Evolutionary conservation across 2,888 invertebrate genomes (phyloP).

Genomic region (Lathronympha strigana): DNA sequence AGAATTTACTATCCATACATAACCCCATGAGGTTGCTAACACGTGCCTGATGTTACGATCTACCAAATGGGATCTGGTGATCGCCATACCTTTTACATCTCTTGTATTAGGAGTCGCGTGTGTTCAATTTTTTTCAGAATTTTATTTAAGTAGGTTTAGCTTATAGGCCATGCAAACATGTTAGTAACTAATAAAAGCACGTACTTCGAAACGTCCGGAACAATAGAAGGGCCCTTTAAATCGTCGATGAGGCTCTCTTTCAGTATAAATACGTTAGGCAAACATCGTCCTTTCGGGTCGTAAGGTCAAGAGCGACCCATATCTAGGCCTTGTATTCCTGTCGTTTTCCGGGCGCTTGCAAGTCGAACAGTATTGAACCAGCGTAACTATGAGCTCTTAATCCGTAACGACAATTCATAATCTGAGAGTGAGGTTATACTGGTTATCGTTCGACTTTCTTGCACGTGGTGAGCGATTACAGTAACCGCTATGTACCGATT

Average conservation of each 20-base stretch:
- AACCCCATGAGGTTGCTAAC: too few species aligned
- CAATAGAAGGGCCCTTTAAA: conserved; percentile 31
- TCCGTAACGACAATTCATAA: neutral
- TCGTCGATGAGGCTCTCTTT: conserved; percentile 31
- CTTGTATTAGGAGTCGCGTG: too few species aligned
- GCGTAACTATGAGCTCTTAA: neutral
- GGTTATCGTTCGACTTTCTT: neutral
- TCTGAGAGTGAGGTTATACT: neutral
- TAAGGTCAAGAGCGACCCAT: conserved; percentile 39
- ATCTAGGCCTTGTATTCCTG: conserved; percentile 22
- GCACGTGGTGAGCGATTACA: neutral
- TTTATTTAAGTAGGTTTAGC: too few species aligned
- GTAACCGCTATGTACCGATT: conserved; percentile 14
- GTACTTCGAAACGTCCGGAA: conserved; percentile 7
- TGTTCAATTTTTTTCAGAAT: too few species aligned
- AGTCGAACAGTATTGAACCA: neutral
- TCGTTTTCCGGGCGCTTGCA: neutral
- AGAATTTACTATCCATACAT: too few species aligned
- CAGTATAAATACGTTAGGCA: conserved; percentile 35
- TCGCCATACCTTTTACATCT: too few species aligned
- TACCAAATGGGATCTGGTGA: too few species aligned
- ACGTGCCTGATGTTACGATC: too few species aligned
- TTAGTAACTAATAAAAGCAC: neutral
- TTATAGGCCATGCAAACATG: neutral
- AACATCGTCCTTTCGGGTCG: conserved; percentile 28